These are phyloP conservation scores for Drosophila mettleri DNA, from an alignment of 2,888 invertebrate genomes.

Conservation along the genomic window DNA sequence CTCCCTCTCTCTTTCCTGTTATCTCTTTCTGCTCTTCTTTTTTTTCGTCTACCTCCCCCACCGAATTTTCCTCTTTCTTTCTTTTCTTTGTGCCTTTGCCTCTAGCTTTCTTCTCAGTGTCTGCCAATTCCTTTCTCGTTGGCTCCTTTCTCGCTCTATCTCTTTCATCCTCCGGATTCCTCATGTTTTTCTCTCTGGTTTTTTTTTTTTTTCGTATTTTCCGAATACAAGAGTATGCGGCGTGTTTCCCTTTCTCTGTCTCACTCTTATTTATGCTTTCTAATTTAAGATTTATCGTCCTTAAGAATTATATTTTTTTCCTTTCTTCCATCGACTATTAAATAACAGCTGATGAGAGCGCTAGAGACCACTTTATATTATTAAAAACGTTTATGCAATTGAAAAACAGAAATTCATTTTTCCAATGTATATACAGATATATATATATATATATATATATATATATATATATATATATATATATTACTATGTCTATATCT, in stretches of 20 bases:
- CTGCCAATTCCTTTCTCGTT: too few species aligned
- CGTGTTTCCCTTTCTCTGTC: neutral
- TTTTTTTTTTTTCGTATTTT: neutral
- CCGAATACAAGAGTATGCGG: too few species aligned
- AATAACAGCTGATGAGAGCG: neutral
- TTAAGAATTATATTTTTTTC: neutral
- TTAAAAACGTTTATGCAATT: neutral
- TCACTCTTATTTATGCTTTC: neutral
- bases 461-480: neutral
- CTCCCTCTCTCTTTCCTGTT: too few species aligned
- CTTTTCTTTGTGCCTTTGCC: too few species aligned
- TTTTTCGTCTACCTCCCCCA: neutral
- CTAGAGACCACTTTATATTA: neutral
- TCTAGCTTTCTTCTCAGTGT: too few species aligned
- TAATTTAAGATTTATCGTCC: neutral
- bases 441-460: neutral
- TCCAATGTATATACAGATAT: neutral
- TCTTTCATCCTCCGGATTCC: too few species aligned
- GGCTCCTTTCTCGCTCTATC: too few species aligned
- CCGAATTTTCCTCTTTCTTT: neutral
- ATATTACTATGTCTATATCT: too few species aligned
- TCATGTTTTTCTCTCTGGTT: neutral
- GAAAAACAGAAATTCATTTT: too few species aligned
- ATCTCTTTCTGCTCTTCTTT: too few species aligned
- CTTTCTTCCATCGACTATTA: neutral